Evolutionary conservation across 2,797 vertebrate genomes (phyloP).

Genomic region (Chiloscyllium punctatum): DNA sequence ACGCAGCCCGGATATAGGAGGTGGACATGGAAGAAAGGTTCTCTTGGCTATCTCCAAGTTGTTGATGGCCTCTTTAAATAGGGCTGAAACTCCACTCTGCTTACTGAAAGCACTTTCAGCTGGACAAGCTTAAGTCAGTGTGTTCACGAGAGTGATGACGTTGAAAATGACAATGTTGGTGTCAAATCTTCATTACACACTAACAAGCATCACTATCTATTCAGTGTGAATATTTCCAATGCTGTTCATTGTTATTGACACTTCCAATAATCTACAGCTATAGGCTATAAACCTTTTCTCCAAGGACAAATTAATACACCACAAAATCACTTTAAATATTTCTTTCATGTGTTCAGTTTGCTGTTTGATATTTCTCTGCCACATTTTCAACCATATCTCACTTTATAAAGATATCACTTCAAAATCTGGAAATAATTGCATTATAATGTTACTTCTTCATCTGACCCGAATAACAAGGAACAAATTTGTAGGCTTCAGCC

Average conservation of each 20-base stretch:
- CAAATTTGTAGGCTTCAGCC: conserved; percentile 31
- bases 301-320: not conserved
- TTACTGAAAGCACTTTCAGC: not conserved
- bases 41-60: not conserved
- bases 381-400: conserved; percentile 4
- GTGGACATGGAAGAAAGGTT: not conserved
- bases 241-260: not conserved
- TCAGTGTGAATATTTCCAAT: not conserved
- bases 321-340: not conserved
- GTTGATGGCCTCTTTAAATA: not conserved
- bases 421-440: conserved; percentile 36
- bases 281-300: not conserved
- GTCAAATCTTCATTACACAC: not conserved
- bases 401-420: conserved; percentile 27
- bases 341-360: not conserved
- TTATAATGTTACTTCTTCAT: conserved; percentile 28
- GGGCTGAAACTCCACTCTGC: not conserved
- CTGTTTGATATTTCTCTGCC: not conserved
- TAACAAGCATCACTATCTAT: not conserved
- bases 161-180: not conserved
- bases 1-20: not conserved
- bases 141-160: not conserved
- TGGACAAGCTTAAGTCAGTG: not conserved
- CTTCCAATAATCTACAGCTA: not conserved
- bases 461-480: conserved; percentile 36